Base-by-base conservation (phyloP, 2,888 invertebrate species). In the Drosophila fulvimacula region DNA sequence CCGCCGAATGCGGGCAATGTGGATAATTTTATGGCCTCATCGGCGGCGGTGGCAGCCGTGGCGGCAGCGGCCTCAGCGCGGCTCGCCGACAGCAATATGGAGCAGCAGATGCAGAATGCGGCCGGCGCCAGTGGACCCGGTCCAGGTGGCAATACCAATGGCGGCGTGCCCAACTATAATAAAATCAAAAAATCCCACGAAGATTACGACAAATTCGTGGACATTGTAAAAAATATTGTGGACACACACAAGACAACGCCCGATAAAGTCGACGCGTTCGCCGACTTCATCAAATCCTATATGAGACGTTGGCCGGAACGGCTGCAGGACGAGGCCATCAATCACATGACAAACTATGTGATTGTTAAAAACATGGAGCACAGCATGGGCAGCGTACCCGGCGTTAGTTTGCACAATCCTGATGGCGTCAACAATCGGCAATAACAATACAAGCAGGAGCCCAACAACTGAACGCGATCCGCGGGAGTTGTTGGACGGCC, bases 321-420 rank as follows among this genome's bases (percentile, higher is more conserved):
- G 49, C 81, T 92, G 44, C 92, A 92, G 74, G 92, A 92, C 61
- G 92, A 92, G 76, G 92, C 92, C 66, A 92, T 92, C 42, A 92
- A 91, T 84, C 92, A 92, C 60, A 92, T 92, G 75, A 92, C 92
- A 21, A 92, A 92, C 79, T 92, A 92, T 76, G 90, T 92, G 61
- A 90, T 92, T 81, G 92, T 92, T 61, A 92, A 92, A 77, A 92
- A 92, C 52, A 92, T 92, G 92, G 92, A 92, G 70, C 91, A 92
- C 58, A 88, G 89, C 75, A 89, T 92, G 89, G 90, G 89, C 73
- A 85, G 86, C 56, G 79, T 63, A 11, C 65, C 74, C 9, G 75
- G 77, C 36, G 73, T 71, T 17, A 79, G 73, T 19, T 62, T 82
- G 21, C 85, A 88, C 56, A 90, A 86, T 71, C 90, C 90, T 13